These are phyloP conservation scores for Chrysodeixis includens DNA, from an alignment of 2,888 invertebrate genomes.

Conservation along the genomic window DNA sequence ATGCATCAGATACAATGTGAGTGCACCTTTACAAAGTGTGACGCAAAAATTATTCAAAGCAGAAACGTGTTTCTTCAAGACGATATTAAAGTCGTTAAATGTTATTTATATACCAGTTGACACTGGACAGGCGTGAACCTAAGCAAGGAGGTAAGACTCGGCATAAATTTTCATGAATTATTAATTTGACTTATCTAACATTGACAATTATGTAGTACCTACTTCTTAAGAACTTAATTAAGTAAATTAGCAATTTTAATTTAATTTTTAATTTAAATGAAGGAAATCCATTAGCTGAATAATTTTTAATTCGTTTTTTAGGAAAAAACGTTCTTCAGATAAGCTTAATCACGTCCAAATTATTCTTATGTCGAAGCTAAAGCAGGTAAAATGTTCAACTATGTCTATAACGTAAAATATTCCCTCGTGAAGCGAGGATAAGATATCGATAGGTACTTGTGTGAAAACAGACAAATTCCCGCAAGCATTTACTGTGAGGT, in stretches of 20 bases:
- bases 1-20: constrained; percentile 76
- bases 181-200: constrained; percentile 56
- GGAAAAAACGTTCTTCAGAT: constrained; percentile 33
- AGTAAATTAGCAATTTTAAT: constrained; percentile 9
- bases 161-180: constrained; percentile 67
- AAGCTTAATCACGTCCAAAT: constrained; percentile 6
- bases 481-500: constrained; percentile 59
- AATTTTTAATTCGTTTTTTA: constrained; percentile 11
- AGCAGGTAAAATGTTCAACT: constrained; percentile 33
- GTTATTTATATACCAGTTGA: constrained; percentile 72
- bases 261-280: neutral
- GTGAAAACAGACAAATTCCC: constrained; percentile 60
- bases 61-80: constrained; percentile 56
- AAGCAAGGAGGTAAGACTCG: constrained; percentile 26
- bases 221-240: constrained; percentile 19
- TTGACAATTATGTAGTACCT: constrained; percentile 17
- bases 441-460: constrained; percentile 56
- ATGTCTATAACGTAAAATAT: constrained; percentile 55
- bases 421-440: constrained; percentile 50
- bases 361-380: constrained; percentile 32
- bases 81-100: constrained; percentile 58
- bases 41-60: constrained; percentile 65
- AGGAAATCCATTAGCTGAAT: neutral
- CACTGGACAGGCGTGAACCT: constrained; percentile 60
- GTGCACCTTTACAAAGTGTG: constrained; percentile 63